Evolutionary conservation across 2,888 invertebrate genomes (phyloP), one percentile per base, ranked within the genome.

Genomic region (Zele albiditarsus): DNA sequence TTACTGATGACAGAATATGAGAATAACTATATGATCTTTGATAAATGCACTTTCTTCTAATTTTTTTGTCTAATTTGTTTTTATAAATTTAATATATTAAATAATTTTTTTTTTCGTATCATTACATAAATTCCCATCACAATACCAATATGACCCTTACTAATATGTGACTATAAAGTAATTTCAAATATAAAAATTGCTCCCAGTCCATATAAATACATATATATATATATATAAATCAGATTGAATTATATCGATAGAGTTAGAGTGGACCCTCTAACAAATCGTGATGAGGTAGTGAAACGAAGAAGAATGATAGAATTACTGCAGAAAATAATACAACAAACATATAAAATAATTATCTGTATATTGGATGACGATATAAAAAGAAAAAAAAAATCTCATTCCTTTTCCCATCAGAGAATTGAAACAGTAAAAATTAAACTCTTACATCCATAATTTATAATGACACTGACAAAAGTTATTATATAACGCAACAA

Each of bases 391-490:
- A 60, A 60, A 16, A 16, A 25, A 38, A 38, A 38, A 38, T 38
- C 12, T 12, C 8, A 38, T 38, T 38, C 0, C 4, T 4, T 12
- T 38, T 8, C 12, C 12, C 12, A 16, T 27, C 62, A 46, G n/a
- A 16, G 46, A 46, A 58, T 62, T 62, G 62, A 31, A 31, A 31
- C 31, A 28, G 27, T 53, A 49, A 60, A 49, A 72, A 46, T 70
- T 38, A 20, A 69, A 66, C 49, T 38, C 2, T 31, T 31, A 6
- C 6, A 6, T 5, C 31, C 38, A 38, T 38, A 38, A 38, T 12
- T 38, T 12, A 65, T 70, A 70, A 74, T 70, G 66, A 69, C 46
- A 62, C 63, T n/a, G 31, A 60, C 38, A 38, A 38, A 38, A 38
- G 38, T 12, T 12, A 38, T 38, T 12, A 12, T 2, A 65, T 74